Evolutionary conservation across 2,113 vertebrate genomes (phyloP).

Genomic region (Hypomesus transpacificus): DNA sequence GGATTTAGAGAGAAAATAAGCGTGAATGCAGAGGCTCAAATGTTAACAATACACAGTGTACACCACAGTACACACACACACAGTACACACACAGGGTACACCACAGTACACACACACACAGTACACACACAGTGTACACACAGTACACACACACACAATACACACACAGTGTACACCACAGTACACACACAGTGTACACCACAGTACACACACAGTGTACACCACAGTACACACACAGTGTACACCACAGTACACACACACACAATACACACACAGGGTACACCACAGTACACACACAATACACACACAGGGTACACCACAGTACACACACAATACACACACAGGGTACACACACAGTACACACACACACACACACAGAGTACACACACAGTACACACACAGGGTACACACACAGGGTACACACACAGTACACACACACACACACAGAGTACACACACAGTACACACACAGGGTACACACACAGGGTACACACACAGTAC

Average conservation of each 20-base stretch:
- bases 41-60: background rate
- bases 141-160: constrained; percentile 23
- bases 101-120: background rate
- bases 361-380: background rate
- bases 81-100: constrained; percentile 8
- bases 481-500: background rate
- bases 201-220: constrained; percentile 18
- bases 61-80: background rate
- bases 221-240: too few relatives aligned
- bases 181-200: constrained; percentile 23
- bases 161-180: constrained; percentile 13
- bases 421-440: background rate
- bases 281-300: background rate
- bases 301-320: constrained; percentile 12
- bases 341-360: background rate
- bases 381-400: background rate
- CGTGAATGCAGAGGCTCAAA: constrained; percentile 3
- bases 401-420: background rate
- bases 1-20: constrained; percentile 30
- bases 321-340: background rate
- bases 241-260: constrained; percentile 17
- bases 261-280: constrained; percentile 5
- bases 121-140: too few relatives aligned
- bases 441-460: too few relatives aligned
- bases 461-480: constrained; percentile 7